Evolutionary conservation across 2,888 invertebrate species (phyloP), one percentile per base, ranked within the genome.

Genomic region (Dorcus hopei): DNA sequence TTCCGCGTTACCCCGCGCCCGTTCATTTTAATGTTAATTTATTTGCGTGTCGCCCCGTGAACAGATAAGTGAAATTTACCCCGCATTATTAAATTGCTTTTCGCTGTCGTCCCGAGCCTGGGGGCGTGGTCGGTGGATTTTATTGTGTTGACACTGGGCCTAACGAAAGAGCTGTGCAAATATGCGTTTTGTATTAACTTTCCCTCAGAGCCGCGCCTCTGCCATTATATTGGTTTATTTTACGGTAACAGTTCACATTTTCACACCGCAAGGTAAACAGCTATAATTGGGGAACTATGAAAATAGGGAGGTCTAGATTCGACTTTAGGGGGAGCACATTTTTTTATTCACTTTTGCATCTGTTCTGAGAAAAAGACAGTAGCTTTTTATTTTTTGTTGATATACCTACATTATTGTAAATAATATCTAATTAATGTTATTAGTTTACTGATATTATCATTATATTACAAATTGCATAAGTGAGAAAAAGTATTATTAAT

Each of bases 141-240:
- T 74, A 74, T 74, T 73, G 70, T 74, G 74, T 75, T 75, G 73
- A 74, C 72, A 69, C 63, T 70, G 70, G 70, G 69, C 69, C 72
- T 72, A 72, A 72, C 75, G 70, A 72, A 75, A 76, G 76, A 73
- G 74, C 74, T 75, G 68, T 61, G 75, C 74, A 76, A 76, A 76
- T 76, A 76, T 74, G 74, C 72, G 69, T 70, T 74, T 72, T 69
- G 72, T 70, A 76, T 75, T 75, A 75, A 72, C 72, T 72, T 72
- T 57, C 58, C 63, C 65, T 63, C 68, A 65, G 65, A 65, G 71
- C 70, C 70, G 68, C 71, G 66, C 69, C 72, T 68, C 68, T 62
- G 56, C 51, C 66, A 69, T 67, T 68, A 70, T 72, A 72, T 70
- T 71, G 68, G 71, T 69, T 69, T 70, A 67, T 68, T 69, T 67